These are phyloP conservation scores for Odontophorus gujanensis DNA, from an alignment of 2,113 vertebrate genomes.

Conservation along the genomic window DNA sequence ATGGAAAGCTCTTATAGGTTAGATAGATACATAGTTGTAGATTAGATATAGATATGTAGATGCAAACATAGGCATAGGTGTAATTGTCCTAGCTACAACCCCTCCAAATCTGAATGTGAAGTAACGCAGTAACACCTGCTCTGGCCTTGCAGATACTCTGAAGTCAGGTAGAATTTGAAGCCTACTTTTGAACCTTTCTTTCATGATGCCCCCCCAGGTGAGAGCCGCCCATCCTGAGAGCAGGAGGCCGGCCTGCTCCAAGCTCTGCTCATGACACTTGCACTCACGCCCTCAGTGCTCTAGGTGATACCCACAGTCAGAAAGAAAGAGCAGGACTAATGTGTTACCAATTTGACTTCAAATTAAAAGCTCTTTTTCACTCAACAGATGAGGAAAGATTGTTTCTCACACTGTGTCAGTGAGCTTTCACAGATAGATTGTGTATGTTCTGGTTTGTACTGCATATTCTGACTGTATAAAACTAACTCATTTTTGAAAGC, in stretches of 20 bases:
- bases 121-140: neutral
- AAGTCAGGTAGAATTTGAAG: neutral
- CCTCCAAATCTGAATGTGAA: neutral
- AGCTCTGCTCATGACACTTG: neutral
- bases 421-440: neutral
- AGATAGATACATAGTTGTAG: neutral
- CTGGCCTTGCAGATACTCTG: neutral
- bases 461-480: neutral
- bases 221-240: neutral
- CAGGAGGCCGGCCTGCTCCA: neutral
- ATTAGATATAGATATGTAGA: neutral
- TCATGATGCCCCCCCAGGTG: neutral
- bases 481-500: neutral
- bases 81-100: neutral
- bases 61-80: neutral
- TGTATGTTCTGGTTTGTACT: neutral
- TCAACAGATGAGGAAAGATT: neutral
- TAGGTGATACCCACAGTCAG: neutral
- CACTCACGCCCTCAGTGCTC: fast-evolving
- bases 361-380: neutral
- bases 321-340: too few species aligned
- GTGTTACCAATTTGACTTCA: neutral
- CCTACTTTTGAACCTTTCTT: neutral
- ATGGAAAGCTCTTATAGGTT: neutral
- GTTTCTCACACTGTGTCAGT: neutral